Evolutionary conservation across 2,888 invertebrate genomes (phyloP).

Genomic region (Nycteola revayana): DNA sequence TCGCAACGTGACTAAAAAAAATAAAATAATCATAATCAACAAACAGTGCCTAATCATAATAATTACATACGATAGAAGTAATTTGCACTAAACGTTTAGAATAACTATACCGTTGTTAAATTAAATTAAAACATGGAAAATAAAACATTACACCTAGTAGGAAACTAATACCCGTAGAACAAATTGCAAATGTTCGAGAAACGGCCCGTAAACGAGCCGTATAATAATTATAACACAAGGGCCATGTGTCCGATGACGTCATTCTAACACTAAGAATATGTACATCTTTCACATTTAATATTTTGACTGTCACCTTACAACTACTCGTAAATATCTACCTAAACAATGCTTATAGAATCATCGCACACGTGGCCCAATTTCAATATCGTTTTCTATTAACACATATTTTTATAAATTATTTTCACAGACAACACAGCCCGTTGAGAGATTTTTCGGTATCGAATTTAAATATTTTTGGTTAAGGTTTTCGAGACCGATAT

Average conservation of each 20-base stretch:
- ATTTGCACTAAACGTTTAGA: slow-evolving; percentile 67
- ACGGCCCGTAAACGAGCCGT: slow-evolving; percentile 26
- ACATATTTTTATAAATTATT: slow-evolving; percentile 30
- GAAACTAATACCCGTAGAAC: slow-evolving; percentile 83
- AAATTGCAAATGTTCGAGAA: slow-evolving; percentile 66
- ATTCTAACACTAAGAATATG: slow-evolving; percentile 72
- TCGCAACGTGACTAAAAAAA: slow-evolving; percentile 61
- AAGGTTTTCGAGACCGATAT: slow-evolving; percentile 22
- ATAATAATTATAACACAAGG: slow-evolving; percentile 25
- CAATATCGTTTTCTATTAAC: slow-evolving; percentile 35
- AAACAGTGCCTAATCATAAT: slow-evolving; percentile 57
- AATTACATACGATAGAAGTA: slow-evolving; percentile 55
- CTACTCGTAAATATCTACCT: slow-evolving; percentile 42
- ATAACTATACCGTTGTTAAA: slow-evolving; percentile 50
- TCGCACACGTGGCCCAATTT: slow-evolving; percentile 44
- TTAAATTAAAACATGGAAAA: slow-evolving; percentile 64
- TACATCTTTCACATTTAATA: slow-evolving; percentile 53
- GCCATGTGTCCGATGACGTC: slow-evolving; percentile 57
- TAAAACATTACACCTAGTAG: slow-evolving; percentile 76
- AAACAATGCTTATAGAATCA: slow-evolving; percentile 36
- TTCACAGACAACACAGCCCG: slow-evolving; percentile 29
- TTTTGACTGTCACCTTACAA: slow-evolving; percentile 47
- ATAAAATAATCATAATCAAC: slow-evolving; percentile 81
- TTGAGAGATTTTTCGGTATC: slow-evolving; percentile 30
- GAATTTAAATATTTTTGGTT: slow-evolving; percentile 32